These are phyloP conservation scores for Artemia sinica DNA, from an alignment of 2,888 invertebrate genomes.

Conservation along the genomic window DNA sequence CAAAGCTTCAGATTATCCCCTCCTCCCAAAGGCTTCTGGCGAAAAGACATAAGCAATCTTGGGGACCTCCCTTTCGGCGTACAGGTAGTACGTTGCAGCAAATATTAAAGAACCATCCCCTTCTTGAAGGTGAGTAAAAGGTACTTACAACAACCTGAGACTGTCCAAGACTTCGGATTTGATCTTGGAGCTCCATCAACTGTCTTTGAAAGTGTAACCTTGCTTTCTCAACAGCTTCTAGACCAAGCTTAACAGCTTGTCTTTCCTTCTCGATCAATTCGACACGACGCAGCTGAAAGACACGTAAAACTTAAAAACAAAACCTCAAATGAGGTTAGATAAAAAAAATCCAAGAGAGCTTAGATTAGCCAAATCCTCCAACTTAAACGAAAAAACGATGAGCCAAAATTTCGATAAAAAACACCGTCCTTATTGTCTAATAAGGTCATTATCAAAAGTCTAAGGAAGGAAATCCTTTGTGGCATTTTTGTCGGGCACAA, in stretches of 20 bases:
- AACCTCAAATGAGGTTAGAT: not conserved
- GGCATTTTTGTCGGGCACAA: no score
- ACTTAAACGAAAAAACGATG: no score
- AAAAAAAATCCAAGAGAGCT: no score
- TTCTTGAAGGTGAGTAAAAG: constrained; percentile 42
- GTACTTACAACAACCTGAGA: constrained; percentile 31
- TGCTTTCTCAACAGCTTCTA: constrained; percentile 69
- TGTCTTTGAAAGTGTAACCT: constrained; percentile 52
- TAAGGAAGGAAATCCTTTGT: no score
- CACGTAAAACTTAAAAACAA: not conserved
- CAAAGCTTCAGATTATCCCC: no score
- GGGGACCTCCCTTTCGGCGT: no score
- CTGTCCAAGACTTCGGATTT: constrained; percentile 32
- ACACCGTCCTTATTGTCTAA: no score
- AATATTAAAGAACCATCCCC: constrained; percentile 1
- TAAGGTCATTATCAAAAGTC: no score
- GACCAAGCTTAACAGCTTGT: constrained; percentile 68
- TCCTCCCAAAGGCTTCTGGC: no score
- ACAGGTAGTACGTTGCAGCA: not conserved
- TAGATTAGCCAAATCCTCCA: no score
- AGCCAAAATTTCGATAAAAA: no score
- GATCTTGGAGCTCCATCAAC: constrained; percentile 31
- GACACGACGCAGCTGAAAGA: constrained; percentile 54
- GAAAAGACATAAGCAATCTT: no score
- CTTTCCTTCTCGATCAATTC: constrained; percentile 88